Evolutionary conservation across 2,888 invertebrate species (phyloP).

Genomic region (Synergus itoensis): DNA sequence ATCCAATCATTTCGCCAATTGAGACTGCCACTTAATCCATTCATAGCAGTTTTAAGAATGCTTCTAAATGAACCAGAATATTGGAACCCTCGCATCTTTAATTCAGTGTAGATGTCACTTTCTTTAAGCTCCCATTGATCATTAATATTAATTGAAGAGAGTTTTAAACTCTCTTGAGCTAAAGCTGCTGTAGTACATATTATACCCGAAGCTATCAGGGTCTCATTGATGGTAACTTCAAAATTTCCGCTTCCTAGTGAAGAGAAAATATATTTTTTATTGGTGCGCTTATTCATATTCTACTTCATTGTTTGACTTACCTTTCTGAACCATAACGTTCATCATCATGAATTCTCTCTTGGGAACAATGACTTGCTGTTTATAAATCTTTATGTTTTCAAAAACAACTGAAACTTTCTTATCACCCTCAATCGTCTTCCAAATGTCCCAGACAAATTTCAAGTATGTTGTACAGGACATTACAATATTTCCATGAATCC

Average conservation of each 20-base stretch:
- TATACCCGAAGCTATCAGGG: slow-evolving; percentile 84
- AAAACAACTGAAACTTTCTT: slow-evolving; percentile 71
- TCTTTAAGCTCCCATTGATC: slow-evolving; percentile 64
- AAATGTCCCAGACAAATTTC: slow-evolving; percentile 77
- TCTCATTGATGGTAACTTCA: slow-evolving; percentile 84
- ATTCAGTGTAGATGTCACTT: slow-evolving; percentile 76
- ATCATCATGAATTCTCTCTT: slow-evolving; percentile 74
- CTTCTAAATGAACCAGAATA: slow-evolving; percentile 79
- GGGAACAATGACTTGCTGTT: slow-evolving; percentile 75
- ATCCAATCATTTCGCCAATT: background rate
- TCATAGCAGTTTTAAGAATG: slow-evolving; percentile 77
- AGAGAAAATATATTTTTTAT: slow-evolving; percentile 40
- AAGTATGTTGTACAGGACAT: slow-evolving; percentile 82
- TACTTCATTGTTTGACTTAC: slow-evolving; percentile 44
- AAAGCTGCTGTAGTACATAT: slow-evolving; percentile 81
- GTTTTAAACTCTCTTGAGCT: slow-evolving; percentile 52
- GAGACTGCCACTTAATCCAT: slow-evolving; percentile 70
- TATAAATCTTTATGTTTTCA: slow-evolving; percentile 78
- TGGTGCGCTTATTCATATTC: background rate
- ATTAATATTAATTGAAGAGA: background rate
- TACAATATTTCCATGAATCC: slow-evolving; percentile 81
- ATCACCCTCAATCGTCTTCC: slow-evolving; percentile 77
- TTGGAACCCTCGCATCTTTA: slow-evolving; percentile 79
- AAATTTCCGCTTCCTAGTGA: slow-evolving; percentile 73
- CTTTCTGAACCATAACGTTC: slow-evolving; percentile 70